Evolutionary conservation across 2,797 vertebrate species (phyloP).

Genomic region (Platalea minor): DNA sequence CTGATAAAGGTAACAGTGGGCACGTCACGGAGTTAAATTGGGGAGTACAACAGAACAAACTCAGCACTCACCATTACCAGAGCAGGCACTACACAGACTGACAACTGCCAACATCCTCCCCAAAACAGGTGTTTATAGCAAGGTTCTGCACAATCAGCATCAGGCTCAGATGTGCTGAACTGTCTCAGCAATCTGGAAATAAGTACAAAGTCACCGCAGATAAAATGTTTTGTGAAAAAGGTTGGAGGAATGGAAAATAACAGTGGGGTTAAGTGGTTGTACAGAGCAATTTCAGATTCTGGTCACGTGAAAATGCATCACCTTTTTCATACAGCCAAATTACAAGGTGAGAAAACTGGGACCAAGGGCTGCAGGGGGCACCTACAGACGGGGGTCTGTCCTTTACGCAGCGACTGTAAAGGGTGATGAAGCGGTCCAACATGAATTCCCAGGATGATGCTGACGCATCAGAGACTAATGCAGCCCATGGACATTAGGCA

Average conservation of each 20-base stretch:
- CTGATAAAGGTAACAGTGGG: not conserved
- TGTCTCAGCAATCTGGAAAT: not conserved
- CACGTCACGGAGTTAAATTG: not conserved
- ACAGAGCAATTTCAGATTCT: not conserved
- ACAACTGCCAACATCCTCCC: not conserved
- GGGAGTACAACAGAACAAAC: not conserved
- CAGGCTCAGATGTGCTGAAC: not conserved
- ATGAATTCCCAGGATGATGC: not conserved
- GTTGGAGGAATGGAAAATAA: not conserved
- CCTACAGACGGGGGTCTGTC: not conserved
- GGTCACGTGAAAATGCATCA: not conserved
- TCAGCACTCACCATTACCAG: not conserved
- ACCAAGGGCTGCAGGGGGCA: not conserved
- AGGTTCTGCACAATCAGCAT: not conserved
- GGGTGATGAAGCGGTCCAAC: not conserved
- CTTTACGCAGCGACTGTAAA: not conserved
- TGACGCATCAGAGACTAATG: not conserved
- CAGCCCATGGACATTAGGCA: not conserved
- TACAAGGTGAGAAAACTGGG: not conserved
- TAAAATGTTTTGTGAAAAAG: not conserved
- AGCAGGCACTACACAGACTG: not conserved
- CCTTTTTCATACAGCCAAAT: not conserved
- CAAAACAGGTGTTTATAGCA: rapidly evolving
- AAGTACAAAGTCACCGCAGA: not conserved
- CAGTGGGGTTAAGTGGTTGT: not conserved